phyloP scores from a whole-genome alignment of 1,140 invertebrate genomes.

The Ostrea edulis region DNA sequence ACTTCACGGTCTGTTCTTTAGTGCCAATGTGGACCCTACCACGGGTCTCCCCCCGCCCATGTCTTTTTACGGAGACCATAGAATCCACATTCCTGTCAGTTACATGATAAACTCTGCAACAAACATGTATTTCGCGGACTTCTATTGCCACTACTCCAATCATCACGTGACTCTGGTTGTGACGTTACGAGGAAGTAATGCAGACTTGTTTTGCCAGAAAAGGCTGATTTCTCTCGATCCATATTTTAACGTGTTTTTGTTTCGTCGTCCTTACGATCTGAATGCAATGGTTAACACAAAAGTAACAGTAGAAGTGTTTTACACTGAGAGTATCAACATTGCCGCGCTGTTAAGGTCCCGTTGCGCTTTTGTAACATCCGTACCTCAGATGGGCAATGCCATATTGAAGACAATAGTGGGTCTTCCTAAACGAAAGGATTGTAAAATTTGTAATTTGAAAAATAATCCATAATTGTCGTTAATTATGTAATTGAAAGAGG shows the following conservation, averaged over 20 bases:
- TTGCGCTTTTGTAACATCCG: conserved; percentile 40
- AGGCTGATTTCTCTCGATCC: conserved; percentile 54
- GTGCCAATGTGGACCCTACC: conserved; percentile 46
- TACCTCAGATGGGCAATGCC: conserved; percentile 31
- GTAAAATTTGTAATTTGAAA: conserved; percentile 57
- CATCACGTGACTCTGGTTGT: conserved; percentile 67
- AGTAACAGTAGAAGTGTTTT: conserved; percentile 48
- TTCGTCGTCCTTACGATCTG: conserved; percentile 8
- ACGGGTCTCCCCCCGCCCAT: conserved; percentile 39
- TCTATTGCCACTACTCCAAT: conserved; percentile 62
- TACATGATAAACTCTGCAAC: conserved; percentile 46
- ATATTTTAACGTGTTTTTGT: conserved; percentile 58
- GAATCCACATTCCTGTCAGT: conserved; percentile 53
- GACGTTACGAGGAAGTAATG: conserved; percentile 48
- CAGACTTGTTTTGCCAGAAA: conserved; percentile 69
- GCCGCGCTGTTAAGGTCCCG: neutral
- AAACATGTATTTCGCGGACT: conserved; percentile 70
- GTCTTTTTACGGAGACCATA: conserved; percentile 52
- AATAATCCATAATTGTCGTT: neutral
- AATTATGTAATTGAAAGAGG: neutral
- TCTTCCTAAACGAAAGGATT: conserved; percentile 47
- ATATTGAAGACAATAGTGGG: conserved; percentile 32
- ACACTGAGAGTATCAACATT: conserved; percentile 60
- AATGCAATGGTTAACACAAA: conserved; percentile 11
- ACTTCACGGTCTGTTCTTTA: conserved; percentile 61